Percentiles rank a stretch among this genome's conserved stretches.
Conservation (phyloP, 2,113 vertebrate species). For the Rhinopomastus cyanomelas region DNA sequence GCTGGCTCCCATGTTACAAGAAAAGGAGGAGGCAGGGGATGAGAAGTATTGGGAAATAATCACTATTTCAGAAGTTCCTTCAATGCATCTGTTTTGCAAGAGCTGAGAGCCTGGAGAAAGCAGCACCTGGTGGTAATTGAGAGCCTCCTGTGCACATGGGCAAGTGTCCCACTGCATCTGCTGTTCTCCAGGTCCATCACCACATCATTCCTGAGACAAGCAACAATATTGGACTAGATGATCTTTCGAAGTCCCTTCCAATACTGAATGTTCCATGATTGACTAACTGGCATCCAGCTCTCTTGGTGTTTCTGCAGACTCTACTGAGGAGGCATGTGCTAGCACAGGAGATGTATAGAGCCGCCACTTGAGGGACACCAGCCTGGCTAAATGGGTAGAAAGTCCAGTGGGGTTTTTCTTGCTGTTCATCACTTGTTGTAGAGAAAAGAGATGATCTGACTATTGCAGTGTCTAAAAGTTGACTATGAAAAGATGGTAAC, state of each 20-base stretch:
- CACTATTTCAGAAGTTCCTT: neutral
- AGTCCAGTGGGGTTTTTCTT: neutral
- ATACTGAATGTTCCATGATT: no score
- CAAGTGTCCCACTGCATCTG: rapidly evolving
- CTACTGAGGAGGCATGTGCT: neutral
- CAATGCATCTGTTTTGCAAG: rapidly evolving
- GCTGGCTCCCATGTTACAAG: neutral
- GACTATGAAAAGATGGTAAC: neutral
- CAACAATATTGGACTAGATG: no score
- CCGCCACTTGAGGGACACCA: neutral
- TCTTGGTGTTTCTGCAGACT: neutral
- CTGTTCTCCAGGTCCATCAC: neutral
- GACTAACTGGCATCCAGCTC: neutral
- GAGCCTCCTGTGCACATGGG: neutral
- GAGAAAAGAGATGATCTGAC: neutral
- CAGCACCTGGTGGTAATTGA: rapidly evolving
- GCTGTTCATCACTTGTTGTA: neutral
- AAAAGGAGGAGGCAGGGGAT: neutral
- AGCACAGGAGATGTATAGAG: neutral
- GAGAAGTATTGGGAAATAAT: neutral
- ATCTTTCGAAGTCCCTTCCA: no score
- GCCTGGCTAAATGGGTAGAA: neutral
- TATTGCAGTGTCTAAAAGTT: neutral
- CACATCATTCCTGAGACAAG: neutral
- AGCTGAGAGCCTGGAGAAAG: neutral